phyloP scores from a whole-genome alignment of 2,888 invertebrate species.

The Drosophila quinaria region DNA sequence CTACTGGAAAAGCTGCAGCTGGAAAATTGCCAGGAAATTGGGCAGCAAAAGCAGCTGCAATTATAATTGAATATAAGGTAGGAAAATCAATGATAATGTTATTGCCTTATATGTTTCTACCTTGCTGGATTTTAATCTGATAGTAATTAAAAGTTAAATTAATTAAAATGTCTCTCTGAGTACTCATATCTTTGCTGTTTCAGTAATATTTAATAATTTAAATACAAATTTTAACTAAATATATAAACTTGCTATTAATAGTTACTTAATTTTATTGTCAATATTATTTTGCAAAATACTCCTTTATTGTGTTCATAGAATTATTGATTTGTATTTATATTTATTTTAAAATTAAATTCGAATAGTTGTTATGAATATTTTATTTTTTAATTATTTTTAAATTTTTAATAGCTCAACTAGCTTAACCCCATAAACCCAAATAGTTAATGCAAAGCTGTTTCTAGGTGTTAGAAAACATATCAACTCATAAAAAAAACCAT shows the following conservation, averaged over 20 bases:
- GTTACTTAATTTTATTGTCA: neutral
- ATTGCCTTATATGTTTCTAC: neutral
- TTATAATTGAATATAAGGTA: conserved; percentile 14
- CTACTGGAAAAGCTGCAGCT: conserved; percentile 50
- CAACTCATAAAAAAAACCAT: neutral
- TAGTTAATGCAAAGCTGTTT: conserved; percentile 9
- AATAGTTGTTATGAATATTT: neutral
- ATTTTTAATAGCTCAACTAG: neutral
- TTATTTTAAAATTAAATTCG: neutral
- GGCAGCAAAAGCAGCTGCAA: conserved; percentile 42
- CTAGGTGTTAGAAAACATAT: neutral
- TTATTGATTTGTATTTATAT: neutral
- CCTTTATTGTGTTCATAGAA: too few species aligned
- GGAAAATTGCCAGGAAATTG: conserved; percentile 65
- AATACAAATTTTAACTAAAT: neutral
- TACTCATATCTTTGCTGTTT: neutral
- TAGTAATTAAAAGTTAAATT: neutral
- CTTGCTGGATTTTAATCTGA: neutral
- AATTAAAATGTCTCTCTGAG: neutral
- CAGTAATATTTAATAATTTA: neutral
- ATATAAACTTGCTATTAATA: neutral
- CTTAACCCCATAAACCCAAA: conserved; percentile 1
- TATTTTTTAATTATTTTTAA: neutral
- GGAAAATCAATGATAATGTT: conserved; percentile 11
- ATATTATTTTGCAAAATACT: too few species aligned